These are phyloP conservation scores for Chelonoidis abingdonii DNA, from an alignment of 2,113 vertebrate genomes.

Conservation along the genomic window DNA sequence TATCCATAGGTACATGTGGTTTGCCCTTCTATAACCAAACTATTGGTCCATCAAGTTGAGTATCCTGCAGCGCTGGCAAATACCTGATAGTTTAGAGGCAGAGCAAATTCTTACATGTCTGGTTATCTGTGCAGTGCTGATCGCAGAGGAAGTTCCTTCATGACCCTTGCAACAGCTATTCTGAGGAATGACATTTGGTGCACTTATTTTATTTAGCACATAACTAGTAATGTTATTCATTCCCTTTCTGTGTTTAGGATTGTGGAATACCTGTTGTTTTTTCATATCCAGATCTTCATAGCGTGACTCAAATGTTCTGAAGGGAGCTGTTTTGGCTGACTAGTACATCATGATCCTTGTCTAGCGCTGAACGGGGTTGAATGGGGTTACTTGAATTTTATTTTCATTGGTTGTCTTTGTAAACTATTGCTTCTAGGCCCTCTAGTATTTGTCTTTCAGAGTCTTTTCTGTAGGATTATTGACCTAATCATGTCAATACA, in stretches of 20 bases:
- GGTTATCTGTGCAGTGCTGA: neutral
- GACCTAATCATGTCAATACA: neutral
- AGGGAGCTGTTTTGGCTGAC: neutral
- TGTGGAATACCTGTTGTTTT: neutral
- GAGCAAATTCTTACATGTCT: neutral
- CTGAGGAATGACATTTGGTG: neutral
- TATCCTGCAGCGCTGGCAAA: neutral
- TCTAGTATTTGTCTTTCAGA: neutral
- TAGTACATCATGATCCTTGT: neutral
- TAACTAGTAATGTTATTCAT: neutral
- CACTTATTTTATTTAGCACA: neutral
- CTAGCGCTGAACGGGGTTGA: neutral
- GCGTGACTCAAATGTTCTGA: neutral
- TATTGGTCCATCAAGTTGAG: neutral
- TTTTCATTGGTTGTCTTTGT: neutral
- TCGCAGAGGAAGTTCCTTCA: neutral
- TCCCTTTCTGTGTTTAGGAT: fast-evolving
- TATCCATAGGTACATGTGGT: neutral
- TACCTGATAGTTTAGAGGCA: neutral
- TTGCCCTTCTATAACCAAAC: neutral
- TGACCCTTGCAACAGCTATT: neutral
- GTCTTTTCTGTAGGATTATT: neutral
- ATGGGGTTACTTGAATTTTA: neutral
- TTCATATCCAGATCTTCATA: neutral
- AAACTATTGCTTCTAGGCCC: neutral